Base-by-base conservation (phyloP, 2,888 invertebrate genomes). In the Anthrax anthrax region DNA sequence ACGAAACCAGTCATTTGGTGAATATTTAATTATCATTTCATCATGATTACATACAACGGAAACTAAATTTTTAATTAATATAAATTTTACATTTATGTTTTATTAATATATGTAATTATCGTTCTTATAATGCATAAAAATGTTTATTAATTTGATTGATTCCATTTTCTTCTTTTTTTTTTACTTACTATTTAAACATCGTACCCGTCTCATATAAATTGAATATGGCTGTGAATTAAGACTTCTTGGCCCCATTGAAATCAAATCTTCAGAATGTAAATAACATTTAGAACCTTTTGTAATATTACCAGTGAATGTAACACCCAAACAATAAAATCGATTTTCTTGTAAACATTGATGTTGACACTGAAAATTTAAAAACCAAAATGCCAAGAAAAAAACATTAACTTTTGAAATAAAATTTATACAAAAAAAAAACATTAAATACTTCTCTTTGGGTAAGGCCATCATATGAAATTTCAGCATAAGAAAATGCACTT, bases 111-210 rank as follows among this genome's bases (percentile, higher is more conserved):
- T n/a, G n/a, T n/a, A n/a, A 23, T 18, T 27, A 19, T 36, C 29
- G 12, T 18, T 14, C n/a, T 27, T 18, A 37, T 27, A 44, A 37
- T 13, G n/a, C n/a, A n/a, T n/a, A n/a, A n/a, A n/a, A n/a, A n/a
- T n/a, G n/a, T n/a, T n/a, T n/a, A n/a, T n/a, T n/a, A n/a, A n/a
- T n/a, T n/a, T n/a, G n/a, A n/a, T n/a, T n/a, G n/a, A n/a, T n/a
- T n/a, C n/a, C n/a, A n/a, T n/a, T n/a, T n/a, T n/a, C n/a, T n/a
- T n/a, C n/a, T n/a, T n/a, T n/a, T n/a, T n/a, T n/a, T n/a, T n/a
- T n/a, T n/a, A n/a, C 77, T 74, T 69, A 90, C 90, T 78, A 63
- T 90, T 85, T 32, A 90, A 73, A 61, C 90, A 91, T 50, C 81
- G 80, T 41, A 87, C 86, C 54, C 84, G 77, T 55, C 90, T 80